Base-by-base conservation (phyloP, 2,888 invertebrate genomes). In the Eilema sororculum region DNA sequence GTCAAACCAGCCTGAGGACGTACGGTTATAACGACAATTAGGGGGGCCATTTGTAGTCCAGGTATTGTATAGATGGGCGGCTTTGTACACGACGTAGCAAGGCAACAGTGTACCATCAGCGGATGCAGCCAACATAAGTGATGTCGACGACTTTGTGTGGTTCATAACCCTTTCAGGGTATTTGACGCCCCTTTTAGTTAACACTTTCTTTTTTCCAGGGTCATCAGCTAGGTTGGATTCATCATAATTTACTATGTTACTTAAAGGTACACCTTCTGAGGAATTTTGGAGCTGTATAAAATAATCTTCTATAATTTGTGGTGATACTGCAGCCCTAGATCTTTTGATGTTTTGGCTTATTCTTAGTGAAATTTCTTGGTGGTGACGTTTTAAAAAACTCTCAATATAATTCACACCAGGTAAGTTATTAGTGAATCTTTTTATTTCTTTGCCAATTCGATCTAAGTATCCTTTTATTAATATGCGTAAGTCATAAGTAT, bases 81-180 rank as follows among this genome's bases (percentile, higher is more conserved):
- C 80, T 75, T 91, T 93, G 74, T 92, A 91, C 0, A 90, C 87
- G 20, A 91, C 85, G 78, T 90, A 91, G 37, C 84, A 83, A 13
- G 90, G 88, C 46, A 78, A 67, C 24, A 77, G 56, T 57, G 63
- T 66, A 16, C 74, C 77, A 63, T 69, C 41, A 20, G 90, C 90
- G 69, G 84, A 84, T 5, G 80, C 86, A 66, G 86, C 79, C 68
- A 91, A 80, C 90, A 91, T 92, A 8, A 88, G 61, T 16, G 86
- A 87, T 52, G 81, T 82, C 16, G 82, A 75, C 9, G 81, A 70
- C 76, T 92, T 91, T 10, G 86, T 79, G 20, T 73, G 68, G 72
- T 90, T 87, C 67, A 85, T 79, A 24, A 88, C 81, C 52, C 82
- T 68, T 69, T 90, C 87, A 10, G 87, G 84, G 65, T 67, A 67